A percentile compares a stretch with the other conserved stretches of the same genome.
These are phyloP conservation scores for Pangasianodon gigas DNA, from an alignment of 2,113 vertebrate genomes.

Conservation along the genomic window DNA sequence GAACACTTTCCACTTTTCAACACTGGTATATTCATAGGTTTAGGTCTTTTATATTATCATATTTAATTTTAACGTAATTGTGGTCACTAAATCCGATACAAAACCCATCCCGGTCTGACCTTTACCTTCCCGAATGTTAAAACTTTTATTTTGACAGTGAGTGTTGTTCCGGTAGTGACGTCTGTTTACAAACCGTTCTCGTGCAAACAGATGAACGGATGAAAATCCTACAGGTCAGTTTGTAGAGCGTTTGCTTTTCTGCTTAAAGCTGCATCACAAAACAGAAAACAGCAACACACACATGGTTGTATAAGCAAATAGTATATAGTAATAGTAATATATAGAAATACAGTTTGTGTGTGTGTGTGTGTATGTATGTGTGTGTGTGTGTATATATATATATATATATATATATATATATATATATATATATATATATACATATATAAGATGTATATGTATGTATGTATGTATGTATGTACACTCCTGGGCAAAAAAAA, in stretches of 20 bases:
- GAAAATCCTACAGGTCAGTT: not conserved
- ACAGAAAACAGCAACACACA: not conserved
- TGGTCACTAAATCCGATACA: not conserved
- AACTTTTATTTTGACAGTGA: conserved; percentile 26
- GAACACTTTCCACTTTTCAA: not conserved
- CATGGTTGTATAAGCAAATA: too few species aligned
- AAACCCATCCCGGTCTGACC: rapidly evolving
- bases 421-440: too few species aligned
- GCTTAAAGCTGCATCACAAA: not conserved
- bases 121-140: not conserved
- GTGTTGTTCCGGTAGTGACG: not conserved
- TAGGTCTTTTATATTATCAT: not conserved
- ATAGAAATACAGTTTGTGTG: too few species aligned
- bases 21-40: not conserved
- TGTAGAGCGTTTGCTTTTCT: not conserved
- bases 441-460: too few species aligned
- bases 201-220: not conserved
- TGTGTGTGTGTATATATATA: too few species aligned
- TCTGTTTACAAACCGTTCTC: not conserved
- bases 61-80: not conserved
- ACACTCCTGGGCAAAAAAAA: too few species aligned
- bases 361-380: too few species aligned
- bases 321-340: too few species aligned
- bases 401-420: too few species aligned
- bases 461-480: too few species aligned